phyloP scores from a whole-genome alignment of 1,140 invertebrate species.

The Choristoneura fumiferana region DNA sequence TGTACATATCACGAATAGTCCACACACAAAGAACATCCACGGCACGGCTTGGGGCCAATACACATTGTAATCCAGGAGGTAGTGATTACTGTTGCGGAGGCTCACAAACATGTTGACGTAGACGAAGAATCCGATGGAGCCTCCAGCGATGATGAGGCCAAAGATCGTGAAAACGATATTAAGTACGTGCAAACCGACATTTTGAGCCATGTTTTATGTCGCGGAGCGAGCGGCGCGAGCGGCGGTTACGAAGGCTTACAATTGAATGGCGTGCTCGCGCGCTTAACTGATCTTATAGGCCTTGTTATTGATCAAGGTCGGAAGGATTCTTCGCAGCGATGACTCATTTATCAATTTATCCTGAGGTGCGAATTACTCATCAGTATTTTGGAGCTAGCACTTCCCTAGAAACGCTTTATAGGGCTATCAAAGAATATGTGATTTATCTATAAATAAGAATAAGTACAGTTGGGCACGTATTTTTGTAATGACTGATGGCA shows the following conservation, averaged over 20 bases:
- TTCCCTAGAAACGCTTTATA: too few relatives aligned
- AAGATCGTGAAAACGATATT: constrained; percentile 53
- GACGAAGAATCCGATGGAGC: constrained; percentile 62
- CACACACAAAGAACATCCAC: constrained; percentile 59
- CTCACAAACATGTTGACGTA: constrained; percentile 57
- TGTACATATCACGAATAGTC: constrained; percentile 47
- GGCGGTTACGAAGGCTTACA: constrained; percentile 22
- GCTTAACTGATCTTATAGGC: constrained; percentile 6
- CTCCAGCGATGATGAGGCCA: constrained; percentile 44
- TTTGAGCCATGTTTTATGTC: constrained; percentile 35
- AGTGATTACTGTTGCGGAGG: constrained; percentile 61
- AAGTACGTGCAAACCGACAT: constrained; percentile 45
- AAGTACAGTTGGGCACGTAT: too few relatives aligned
- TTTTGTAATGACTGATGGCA: too few relatives aligned
- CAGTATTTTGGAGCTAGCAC: too few relatives aligned
- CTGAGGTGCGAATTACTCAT: too few relatives aligned
- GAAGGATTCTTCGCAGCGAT: not conserved
- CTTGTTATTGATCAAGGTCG: constrained; percentile 4
- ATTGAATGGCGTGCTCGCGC: constrained; percentile 53
- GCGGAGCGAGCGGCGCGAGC: constrained; percentile 29
- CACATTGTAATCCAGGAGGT: constrained; percentile 63
- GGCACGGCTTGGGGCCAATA: constrained; percentile 69
- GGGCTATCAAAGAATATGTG: too few relatives aligned
- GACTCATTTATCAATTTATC: not conserved
- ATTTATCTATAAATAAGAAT: too few relatives aligned